phyloP scores from a whole-genome alignment of 2,797 vertebrate species.

The Pampus argenteus region DNA sequence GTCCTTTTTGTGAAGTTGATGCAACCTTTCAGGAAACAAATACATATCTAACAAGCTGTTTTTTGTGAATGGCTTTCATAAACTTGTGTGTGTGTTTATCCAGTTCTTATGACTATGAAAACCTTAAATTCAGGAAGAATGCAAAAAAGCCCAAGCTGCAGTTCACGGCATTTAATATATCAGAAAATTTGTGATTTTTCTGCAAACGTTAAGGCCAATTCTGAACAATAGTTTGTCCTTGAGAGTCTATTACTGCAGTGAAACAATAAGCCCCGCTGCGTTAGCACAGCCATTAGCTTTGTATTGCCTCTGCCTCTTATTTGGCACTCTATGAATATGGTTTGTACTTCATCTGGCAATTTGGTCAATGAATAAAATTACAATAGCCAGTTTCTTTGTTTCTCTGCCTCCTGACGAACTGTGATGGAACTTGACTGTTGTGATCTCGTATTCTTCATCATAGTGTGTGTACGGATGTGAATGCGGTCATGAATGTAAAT shows the following conservation, averaged over 20 bases:
- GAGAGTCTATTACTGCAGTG: constrained; percentile 45
- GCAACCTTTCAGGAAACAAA: not conserved
- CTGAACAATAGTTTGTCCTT: constrained; percentile 58
- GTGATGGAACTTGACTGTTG: constrained; percentile 41
- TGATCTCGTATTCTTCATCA: constrained; percentile 35
- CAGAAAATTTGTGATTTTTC: constrained; percentile 56
- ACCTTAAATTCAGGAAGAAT: constrained; percentile 27
- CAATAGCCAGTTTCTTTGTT: constrained; percentile 52
- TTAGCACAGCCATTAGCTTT: constrained; percentile 57
- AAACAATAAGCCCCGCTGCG: constrained; percentile 53
- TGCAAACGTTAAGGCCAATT: constrained; percentile 33
- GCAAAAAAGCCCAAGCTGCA: constrained; percentile 11
- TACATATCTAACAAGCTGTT: not conserved
- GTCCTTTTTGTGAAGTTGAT: not conserved
- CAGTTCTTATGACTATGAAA: not conserved
- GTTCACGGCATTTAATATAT: constrained; percentile 23
- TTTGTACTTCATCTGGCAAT: constrained; percentile 73
- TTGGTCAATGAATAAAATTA: constrained; percentile 80
- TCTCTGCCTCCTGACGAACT: constrained; percentile 38
- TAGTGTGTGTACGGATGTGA: constrained; percentile 2
- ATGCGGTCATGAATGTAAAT: constrained; percentile 34
- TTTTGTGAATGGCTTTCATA: not conserved
- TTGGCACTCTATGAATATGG: constrained; percentile 70
- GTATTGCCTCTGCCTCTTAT: constrained; percentile 59
- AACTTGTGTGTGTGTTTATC: constrained; percentile 9